phyloP scores from a whole-genome alignment of 1,140 invertebrate species.

The Ceratoteleas bidentatus region DNA sequence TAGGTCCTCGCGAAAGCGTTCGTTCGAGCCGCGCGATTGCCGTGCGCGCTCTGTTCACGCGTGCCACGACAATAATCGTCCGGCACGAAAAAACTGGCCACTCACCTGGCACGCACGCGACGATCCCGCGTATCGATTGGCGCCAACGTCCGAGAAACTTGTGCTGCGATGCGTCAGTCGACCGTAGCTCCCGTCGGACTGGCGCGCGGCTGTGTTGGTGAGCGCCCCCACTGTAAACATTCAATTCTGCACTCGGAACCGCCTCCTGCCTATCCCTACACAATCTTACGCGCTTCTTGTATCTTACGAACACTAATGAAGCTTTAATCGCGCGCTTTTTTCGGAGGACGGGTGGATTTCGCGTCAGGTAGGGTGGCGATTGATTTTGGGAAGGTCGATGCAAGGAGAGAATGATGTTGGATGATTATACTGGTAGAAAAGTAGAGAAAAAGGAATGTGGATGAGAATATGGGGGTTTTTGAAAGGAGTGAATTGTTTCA shows the following conservation, averaged over 20 bases:
- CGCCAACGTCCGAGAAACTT: slow-evolving; percentile 72
- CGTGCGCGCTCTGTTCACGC: slow-evolving; percentile 15
- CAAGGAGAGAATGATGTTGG: no score
- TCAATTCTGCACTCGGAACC: slow-evolving; percentile 47
- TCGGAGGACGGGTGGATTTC: no score
- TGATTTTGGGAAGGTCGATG: no score
- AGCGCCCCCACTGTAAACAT: slow-evolving; percentile 36
- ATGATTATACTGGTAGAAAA: no score
- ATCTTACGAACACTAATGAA: slow-evolving; percentile 54
- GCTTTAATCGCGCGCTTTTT: slow-evolving; percentile 32
- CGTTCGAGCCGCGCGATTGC: background rate
- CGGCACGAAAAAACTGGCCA: slow-evolving; percentile 9
- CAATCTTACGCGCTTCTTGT: slow-evolving; percentile 54
- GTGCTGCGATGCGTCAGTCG: slow-evolving; percentile 66
- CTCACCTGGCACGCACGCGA: slow-evolving; percentile 31
- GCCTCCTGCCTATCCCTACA: slow-evolving; percentile 51
- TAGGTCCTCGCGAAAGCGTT: slow-evolving; percentile 57
- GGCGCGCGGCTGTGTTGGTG: slow-evolving; percentile 14
- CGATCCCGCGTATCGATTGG: slow-evolving; percentile 27
- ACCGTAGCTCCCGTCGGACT: slow-evolving; percentile 73
- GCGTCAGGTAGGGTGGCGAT: no score
- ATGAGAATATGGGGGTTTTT: no score
- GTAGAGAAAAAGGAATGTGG: no score
- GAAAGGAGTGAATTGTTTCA: no score
- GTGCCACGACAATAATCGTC: background rate